These are phyloP conservation scores for Rhamnusium bicolor DNA, from an alignment of 2,888 invertebrate genomes.

Conservation along the genomic window DNA sequence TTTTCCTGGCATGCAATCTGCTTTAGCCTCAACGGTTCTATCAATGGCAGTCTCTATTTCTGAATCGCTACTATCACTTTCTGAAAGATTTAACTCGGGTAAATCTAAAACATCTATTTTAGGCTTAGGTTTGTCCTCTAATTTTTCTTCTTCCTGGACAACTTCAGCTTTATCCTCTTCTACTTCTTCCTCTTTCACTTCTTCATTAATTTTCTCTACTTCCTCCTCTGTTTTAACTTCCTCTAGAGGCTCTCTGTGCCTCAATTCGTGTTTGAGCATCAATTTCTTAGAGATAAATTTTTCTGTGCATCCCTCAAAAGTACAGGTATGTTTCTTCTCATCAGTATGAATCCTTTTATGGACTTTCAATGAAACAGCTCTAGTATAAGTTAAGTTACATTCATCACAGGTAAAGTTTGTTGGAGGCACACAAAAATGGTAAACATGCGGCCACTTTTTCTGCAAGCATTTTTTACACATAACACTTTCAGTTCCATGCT, in stretches of 20 bases:
- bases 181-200: slow-evolving; percentile 57
- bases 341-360: slow-evolving; percentile 84
- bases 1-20: slow-evolving; percentile 58
- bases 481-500: slow-evolving; percentile 92
- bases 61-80: slow-evolving; percentile 83
- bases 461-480: slow-evolving; percentile 88
- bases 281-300: slow-evolving; percentile 88
- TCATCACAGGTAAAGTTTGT: slow-evolving; percentile 85
- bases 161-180: slow-evolving; percentile 65
- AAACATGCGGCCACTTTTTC: slow-evolving; percentile 93
- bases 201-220: slow-evolving; percentile 47
- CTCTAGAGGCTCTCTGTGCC: slow-evolving; percentile 73
- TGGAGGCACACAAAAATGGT: slow-evolving; percentile 91
- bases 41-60: slow-evolving; percentile 68
- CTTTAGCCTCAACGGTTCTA: not conserved
- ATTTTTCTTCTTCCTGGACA: slow-evolving; percentile 57
- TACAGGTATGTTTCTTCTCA: slow-evolving; percentile 82
- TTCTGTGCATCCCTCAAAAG: slow-evolving; percentile 80
- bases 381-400: slow-evolving; percentile 83
- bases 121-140: slow-evolving; percentile 65
- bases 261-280: slow-evolving; percentile 80
- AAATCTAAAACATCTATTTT: slow-evolving; percentile 81
- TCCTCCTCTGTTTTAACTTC: slow-evolving; percentile 47
- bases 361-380: slow-evolving; percentile 86
- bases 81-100: slow-evolving; percentile 87